Base-by-base conservation (phyloP, 2,888 invertebrate genomes). In the Trissolcus japonicus region DNA sequence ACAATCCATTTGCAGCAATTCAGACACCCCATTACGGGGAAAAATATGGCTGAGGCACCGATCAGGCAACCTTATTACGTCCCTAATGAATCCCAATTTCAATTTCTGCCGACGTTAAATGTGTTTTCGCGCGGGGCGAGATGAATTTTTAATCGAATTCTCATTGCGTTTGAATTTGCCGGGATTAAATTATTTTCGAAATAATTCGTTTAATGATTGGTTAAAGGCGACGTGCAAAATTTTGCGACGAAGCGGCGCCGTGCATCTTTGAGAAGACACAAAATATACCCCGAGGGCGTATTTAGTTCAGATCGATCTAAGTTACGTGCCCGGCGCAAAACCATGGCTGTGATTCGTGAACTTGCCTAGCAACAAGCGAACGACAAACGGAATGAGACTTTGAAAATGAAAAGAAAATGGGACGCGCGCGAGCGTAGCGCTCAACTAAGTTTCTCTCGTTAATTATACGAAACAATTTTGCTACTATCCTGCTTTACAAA, bases 351-450 rank as follows among this genome's bases (percentile, higher is more conserved):
- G 81, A 82, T 82, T 83, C 80, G 80, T 80, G 80, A 82, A 81
- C 80, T 83, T 79, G 80, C 84, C 81, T 83, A 83, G 83, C 84
- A 83, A 84, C 83, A 83, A 83, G 81, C 74, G 69, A 72, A 72
- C 72, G 76, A 68, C 76, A 69, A 68, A 72, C 73, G 72, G 65
- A 79, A 73, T 46, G 68, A 62, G 66, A 79, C 76, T 73, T 68
- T 72, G 68, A 72, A 79, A 79, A 74, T 63, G 59, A 59, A 78
- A 35, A 67, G 75, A 78, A 75, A 75, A 78, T 78, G 61, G 71
- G 50, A 74, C 78, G 71, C 61, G 50, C 54, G 62, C 51, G 62
- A 51, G 66, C 35, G 35, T 35, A 35, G 9, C 35, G 35, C 35
- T 56, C 61, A 48, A 57, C 50, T 40, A 61, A 50, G 46, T 66